A percentile compares a stretch with the other conserved stretches of the same genome.
phyloP scores from a whole-genome alignment of 2,113 vertebrate species.

The Piprites chloris region DNA sequence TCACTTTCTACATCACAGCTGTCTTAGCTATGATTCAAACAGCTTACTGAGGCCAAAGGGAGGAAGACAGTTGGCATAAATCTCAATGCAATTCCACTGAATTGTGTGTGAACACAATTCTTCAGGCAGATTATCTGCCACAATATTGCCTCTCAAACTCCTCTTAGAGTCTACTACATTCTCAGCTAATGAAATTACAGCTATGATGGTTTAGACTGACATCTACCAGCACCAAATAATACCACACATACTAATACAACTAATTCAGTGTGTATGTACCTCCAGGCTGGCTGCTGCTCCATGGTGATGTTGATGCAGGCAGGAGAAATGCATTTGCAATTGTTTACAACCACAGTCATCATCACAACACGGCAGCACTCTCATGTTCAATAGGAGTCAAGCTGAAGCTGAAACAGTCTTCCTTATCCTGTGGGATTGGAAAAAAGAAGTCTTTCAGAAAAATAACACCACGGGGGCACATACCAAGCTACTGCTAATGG shows the following conservation, averaged over 20 bases:
- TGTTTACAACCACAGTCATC: background rate
- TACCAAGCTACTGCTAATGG: background rate
- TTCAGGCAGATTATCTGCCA: background rate
- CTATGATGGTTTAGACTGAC: background rate
- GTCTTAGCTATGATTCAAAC: background rate
- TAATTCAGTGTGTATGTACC: background rate
- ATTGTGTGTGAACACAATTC: background rate
- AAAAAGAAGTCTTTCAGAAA: background rate
- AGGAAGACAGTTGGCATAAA: background rate
- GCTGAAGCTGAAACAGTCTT: background rate
- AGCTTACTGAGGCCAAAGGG: background rate
- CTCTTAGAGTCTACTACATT: background rate
- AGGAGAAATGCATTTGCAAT: background rate
- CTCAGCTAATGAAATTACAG: background rate
- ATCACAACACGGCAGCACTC: background rate
- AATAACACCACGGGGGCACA: background rate
- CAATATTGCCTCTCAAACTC: background rate
- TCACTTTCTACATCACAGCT: background rate
- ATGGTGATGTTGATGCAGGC: rapidly evolving
- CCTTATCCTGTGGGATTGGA: background rate
- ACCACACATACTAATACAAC: background rate
- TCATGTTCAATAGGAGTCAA: rapidly evolving
- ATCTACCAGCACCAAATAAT: background rate
- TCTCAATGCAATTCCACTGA: background rate
- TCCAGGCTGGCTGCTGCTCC: background rate